Conservation (phyloP, 2,888 invertebrate genomes). For the Geotrupes spiniger region DNA sequence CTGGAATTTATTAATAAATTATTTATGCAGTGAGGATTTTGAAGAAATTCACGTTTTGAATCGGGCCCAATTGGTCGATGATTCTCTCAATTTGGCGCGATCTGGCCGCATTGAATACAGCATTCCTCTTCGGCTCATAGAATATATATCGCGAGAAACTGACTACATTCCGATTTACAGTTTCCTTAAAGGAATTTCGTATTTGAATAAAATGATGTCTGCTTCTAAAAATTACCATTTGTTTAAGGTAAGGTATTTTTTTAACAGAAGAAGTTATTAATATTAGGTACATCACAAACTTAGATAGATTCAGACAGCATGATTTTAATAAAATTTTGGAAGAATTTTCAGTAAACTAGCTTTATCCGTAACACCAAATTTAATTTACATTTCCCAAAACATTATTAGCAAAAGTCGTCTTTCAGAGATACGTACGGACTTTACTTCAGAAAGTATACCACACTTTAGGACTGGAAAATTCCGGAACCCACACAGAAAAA, state of each 20-base stretch:
- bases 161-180: constrained; percentile 63
- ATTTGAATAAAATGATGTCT: constrained; percentile 20
- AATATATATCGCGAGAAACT: constrained; percentile 57
- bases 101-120: constrained; percentile 57
- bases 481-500: constrained; percentile 16
- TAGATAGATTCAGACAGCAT: too few species aligned
- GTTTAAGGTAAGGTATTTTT: constrained; percentile 24
- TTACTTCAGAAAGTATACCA: constrained; percentile 18
- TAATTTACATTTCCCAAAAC: too few species aligned
- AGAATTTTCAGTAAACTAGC: too few species aligned
- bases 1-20: constrained; percentile 51
- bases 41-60: constrained; percentile 56
- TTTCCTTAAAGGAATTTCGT: constrained; percentile 36
- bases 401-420: background rate
- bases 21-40: constrained; percentile 43
- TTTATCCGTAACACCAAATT: too few species aligned
- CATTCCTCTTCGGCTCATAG: constrained; percentile 56
- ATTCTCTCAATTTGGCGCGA: constrained; percentile 54
- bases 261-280: background rate
- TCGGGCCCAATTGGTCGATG: constrained; percentile 56
- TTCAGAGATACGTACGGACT: constrained; percentile 9
- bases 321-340: too few species aligned
- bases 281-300: background rate
- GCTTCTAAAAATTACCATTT: constrained; percentile 14
- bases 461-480: constrained; percentile 10